Evolutionary conservation across 2,888 invertebrate genomes (phyloP), one percentile per base, ranked within the genome.

Genomic region (Nemapogon koenigi): DNA sequence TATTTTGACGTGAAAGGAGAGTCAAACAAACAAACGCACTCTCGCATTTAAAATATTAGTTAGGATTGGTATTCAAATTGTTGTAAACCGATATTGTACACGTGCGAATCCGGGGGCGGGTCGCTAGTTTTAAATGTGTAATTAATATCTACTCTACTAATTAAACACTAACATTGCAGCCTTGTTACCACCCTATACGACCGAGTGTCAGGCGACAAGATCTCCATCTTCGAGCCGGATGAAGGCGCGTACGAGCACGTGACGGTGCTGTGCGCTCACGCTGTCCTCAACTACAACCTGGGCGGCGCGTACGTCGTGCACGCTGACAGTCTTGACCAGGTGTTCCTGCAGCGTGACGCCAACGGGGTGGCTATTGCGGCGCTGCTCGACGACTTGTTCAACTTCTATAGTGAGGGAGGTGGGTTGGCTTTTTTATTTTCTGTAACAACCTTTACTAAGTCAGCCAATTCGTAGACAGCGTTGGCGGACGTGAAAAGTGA

Each of bases 101-200:
- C n/a, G n/a, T n/a, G n/a, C n/a, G n/a, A n/a, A n/a, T n/a, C n/a
- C n/a, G n/a, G n/a, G n/a, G n/a, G n/a, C n/a, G n/a, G n/a, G n/a
- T n/a, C n/a, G n/a, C n/a, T n/a, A n/a, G n/a, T n/a, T n/a, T n/a
- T n/a, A n/a, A n/a, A n/a, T n/a, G n/a, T n/a, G n/a, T n/a, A n/a
- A n/a, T n/a, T n/a, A n/a, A n/a, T n/a, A n/a, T n/a, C n/a, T n/a
- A n/a, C n/a, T n/a, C n/a, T n/a, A n/a, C n/a, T n/a, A n/a, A n/a
- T n/a, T n/a, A n/a, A n/a, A n/a, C n/a, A n/a, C n/a, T n/a, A n/a
- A n/a, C n/a, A n/a, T n/a, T n/a, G n/a, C n/a, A n/a, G n/a, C n/a
- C n/a, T n/a, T n/a, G 70, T 85, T 39, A 80, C 89, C 39, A 84
- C 86, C 2, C 63, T 91, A 2, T 88, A 88, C 52, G 80, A 85